Percentiles rank a stretch among this genome's conserved stretches.
Evolutionary conservation across 2,113 vertebrate genomes (phyloP).

Genomic region (Notechis scutatus): DNA sequence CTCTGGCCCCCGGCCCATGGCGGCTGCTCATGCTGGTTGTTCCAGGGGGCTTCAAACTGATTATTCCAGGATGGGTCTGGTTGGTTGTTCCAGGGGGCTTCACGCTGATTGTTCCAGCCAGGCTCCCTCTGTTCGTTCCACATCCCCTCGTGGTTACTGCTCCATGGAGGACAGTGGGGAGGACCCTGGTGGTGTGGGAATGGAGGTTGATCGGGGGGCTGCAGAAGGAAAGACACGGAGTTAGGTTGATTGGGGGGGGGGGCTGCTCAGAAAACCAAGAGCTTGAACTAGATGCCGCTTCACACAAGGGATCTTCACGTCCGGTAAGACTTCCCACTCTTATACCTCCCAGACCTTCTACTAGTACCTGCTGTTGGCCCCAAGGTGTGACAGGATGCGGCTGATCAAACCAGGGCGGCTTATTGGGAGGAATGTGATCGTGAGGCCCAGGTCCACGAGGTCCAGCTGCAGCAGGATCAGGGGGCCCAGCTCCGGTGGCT

Average conservation of each 20-base stretch:
- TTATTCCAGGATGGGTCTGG: slow-evolving; percentile 82
- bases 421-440: slow-evolving; percentile 81
- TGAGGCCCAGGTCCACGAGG: slow-evolving; percentile 77
- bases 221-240: rapidly evolving
- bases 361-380: slow-evolving; percentile 80
- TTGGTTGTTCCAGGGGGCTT: slow-evolving; percentile 85
- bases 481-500: slow-evolving; percentile 63
- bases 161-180: slow-evolving; percentile 95
- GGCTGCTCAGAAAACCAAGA: not conserved
- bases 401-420: slow-evolving; percentile 91
- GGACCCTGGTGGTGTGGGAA: slow-evolving; percentile 83
- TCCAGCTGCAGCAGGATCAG: slow-evolving; percentile 73
- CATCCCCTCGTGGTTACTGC: slow-evolving; percentile 91
- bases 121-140: slow-evolving; percentile 93
- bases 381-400: slow-evolving; percentile 86
- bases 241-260: not conserved
- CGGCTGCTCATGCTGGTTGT: slow-evolving; percentile 88
- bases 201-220: slow-evolving; percentile 70
- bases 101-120: slow-evolving; percentile 88
- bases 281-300: not conserved
- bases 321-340: not conserved
- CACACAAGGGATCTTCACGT: not conserved
- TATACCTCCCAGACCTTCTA: rapidly evolving
- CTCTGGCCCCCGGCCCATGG: slow-evolving; percentile 91
- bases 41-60: slow-evolving; percentile 87